These are phyloP conservation scores for Trachelipus rathkii DNA, from an alignment of 1,140 invertebrate species.

Conservation along the genomic window DNA sequence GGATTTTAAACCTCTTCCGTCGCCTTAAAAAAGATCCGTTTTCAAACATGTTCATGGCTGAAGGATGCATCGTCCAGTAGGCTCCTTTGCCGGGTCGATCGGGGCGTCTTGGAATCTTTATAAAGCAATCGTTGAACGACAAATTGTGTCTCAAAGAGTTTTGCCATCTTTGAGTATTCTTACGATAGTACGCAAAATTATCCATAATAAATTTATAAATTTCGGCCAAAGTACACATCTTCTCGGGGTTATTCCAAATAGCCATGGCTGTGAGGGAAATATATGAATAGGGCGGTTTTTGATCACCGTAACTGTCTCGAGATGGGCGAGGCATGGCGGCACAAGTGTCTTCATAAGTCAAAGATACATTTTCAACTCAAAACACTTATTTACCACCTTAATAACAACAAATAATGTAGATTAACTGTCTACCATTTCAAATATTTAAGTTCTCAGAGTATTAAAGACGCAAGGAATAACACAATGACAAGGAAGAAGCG, in stretches of 20 bases:
- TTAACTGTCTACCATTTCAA: too few relatives aligned
- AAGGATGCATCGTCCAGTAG: conserved; percentile 83
- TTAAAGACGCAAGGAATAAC: too few relatives aligned
- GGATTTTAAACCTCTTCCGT: conserved; percentile 80
- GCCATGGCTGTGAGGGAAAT: conserved; percentile 96
- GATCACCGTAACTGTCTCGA: conserved; percentile 83
- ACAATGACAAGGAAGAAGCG: background rate
- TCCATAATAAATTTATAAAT: conserved; percentile 91
- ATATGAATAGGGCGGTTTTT: conserved; percentile 94
- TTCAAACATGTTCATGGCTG: conserved; percentile 88
- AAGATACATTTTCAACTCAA: background rate
- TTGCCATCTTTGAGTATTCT: conserved; percentile 82
- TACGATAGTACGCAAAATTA: conserved; percentile 81
- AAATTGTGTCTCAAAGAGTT: conserved; percentile 81
- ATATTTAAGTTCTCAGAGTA: too few relatives aligned
- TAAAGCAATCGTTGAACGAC: conserved; percentile 90
- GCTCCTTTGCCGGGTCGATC: conserved; percentile 85
- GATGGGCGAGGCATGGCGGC: conserved; percentile 76
- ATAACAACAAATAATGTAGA: too few relatives aligned
- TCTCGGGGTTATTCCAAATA: conserved; percentile 87
- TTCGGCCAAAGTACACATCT: conserved; percentile 89
- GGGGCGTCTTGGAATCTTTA: conserved; percentile 80
- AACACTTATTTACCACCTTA: background rate
- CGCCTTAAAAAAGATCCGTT: conserved; percentile 84
- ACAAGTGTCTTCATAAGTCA: background rate